These are phyloP conservation scores for Parascotia fuliginaria DNA, from an alignment of 2,888 invertebrate species.

Conservation along the genomic window DNA sequence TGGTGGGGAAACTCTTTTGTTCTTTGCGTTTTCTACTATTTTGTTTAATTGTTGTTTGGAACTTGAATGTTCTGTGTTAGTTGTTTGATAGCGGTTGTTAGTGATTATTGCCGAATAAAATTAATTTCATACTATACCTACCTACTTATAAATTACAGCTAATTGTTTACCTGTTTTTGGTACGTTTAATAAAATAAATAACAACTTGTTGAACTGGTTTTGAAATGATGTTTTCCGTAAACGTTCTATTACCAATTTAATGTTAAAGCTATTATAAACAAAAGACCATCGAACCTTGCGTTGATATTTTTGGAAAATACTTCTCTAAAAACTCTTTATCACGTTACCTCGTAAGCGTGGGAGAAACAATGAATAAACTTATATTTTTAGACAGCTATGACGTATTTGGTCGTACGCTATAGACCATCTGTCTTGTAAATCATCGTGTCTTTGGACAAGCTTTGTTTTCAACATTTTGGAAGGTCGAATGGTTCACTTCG, in stretches of 20 bases:
- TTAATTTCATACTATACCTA: too few relatives aligned
- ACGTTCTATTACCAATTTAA: neutral
- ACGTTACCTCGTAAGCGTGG: constrained; percentile 20
- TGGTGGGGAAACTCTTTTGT: neutral
- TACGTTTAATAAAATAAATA: too few relatives aligned
- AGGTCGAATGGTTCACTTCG: constrained; percentile 33
- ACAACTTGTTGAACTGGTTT: too few relatives aligned
- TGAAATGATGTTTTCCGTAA: neutral
- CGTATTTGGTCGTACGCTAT: constrained; percentile 44
- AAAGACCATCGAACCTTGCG: constrained; percentile 21
- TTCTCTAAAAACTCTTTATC: constrained; percentile 22
- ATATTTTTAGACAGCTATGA: constrained; percentile 44
- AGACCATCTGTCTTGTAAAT: constrained; percentile 39
- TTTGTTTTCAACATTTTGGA: constrained; percentile 25
- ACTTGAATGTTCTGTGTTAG: too few relatives aligned
- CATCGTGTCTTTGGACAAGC: constrained; percentile 31
- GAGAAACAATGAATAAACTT: constrained; percentile 35
- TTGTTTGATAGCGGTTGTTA: too few relatives aligned
- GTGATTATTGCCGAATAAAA: too few relatives aligned
- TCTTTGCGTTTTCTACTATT: neutral
- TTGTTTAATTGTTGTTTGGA: too few relatives aligned
- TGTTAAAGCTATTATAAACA: constrained; percentile 8
- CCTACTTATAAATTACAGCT: too few relatives aligned
- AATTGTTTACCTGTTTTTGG: too few relatives aligned
- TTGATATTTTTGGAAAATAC: constrained; percentile 28